Evolutionary conservation across 1,140 invertebrate species (phyloP), one percentile per base, ranked within the genome.

Genomic region (Brachionus manjavacas): DNA sequence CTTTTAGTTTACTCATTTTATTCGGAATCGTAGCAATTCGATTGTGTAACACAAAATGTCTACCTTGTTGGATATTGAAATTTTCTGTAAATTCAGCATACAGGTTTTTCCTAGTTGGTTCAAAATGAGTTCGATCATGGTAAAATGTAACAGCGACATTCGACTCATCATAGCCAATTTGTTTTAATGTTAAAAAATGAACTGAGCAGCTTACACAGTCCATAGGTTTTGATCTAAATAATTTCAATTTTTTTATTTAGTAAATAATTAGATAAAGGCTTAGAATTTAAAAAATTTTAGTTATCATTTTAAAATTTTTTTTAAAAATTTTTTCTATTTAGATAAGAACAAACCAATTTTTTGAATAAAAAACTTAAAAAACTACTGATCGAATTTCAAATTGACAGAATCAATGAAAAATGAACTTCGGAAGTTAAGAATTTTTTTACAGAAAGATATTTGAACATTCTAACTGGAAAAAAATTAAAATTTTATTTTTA

Each of bases 131-230:
- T 49, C 72, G 39, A 49, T 76, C 72, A 46, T 76, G 72, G 23
- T 76, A 76, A 28, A 76, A 76, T 12, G 41, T 49, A 14, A 76
- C 43, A 23, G 72, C 72, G 1, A 49, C 43, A 28, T 76, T 76
- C 25, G 39, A 49, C 12, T 76, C 72, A 12, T 76, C 72, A 9
- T 76, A 76, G n/a, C 72, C 72, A 49, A 76, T 76, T 49, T 76
- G 72, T 25, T 46, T 76, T 49, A 76, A 49, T 23, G 72, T 76
- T 49, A 76, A 76, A 76, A 49, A 76, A 76, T 76, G 72, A 25
- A 76, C 72, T 8, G 41, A 76, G 14, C 72, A 76, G 46, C 25
- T 76, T 31, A 76, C 8, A 46, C 1, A 49, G 9, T 76, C 72
- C 72, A 76, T 76, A n/a, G 8, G 25, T 25, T 60, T 20, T 8